Percentiles rank a stretch among this genome's conserved stretches.
These are phyloP conservation scores for Panurus biarmicus DNA, from an alignment of 2,113 vertebrate species.

Conservation along the genomic window DNA sequence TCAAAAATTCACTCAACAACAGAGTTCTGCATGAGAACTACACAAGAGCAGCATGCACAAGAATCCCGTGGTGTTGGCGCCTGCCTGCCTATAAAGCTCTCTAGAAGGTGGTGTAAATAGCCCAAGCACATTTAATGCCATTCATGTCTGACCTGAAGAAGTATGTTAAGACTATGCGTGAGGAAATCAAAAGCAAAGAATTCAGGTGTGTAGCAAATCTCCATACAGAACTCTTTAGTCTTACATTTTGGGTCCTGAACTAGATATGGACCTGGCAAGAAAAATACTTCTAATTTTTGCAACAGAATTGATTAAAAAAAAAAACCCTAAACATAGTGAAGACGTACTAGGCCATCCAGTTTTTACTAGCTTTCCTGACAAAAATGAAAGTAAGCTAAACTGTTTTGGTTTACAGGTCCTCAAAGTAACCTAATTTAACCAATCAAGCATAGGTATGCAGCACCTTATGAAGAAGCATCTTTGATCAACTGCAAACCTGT, in stretches of 20 bases:
- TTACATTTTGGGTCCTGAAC: background rate
- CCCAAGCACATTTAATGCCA: background rate
- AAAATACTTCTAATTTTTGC: background rate
- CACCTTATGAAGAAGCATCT: background rate
- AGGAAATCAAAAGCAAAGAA: background rate
- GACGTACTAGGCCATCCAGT: background rate
- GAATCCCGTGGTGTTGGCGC: background rate
- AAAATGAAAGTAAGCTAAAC: background rate
- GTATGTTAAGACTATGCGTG: rapidly evolving
- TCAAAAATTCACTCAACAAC: background rate
- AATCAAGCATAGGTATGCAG: background rate
- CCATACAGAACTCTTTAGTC: background rate
- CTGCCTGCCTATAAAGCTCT: background rate
- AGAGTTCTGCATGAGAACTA: background rate
- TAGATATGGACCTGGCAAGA: background rate
- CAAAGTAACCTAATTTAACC: background rate
- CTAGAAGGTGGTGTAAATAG: background rate
- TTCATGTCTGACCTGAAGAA: background rate
- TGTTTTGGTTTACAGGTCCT: background rate
- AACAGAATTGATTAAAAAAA: background rate
- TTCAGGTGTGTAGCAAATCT: background rate
- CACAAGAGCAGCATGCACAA: background rate
- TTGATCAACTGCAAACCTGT: background rate
- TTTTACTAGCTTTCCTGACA: background rate
- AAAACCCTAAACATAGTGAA: background rate